phyloP scores from a whole-genome alignment of 1,140 invertebrate genomes.

The Lasioglossum baleicum region DNA sequence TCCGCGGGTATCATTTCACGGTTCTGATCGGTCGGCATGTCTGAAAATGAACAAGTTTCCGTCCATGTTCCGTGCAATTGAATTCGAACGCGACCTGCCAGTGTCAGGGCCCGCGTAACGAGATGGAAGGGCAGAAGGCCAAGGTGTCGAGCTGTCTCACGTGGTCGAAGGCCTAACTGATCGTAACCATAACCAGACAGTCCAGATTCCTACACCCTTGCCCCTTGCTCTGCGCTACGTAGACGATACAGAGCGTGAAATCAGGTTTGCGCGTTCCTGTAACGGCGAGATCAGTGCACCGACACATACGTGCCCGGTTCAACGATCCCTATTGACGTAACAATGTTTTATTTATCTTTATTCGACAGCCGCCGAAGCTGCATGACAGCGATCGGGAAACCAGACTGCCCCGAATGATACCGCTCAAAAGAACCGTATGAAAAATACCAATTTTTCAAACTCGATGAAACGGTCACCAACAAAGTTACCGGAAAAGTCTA shows the following conservation, averaged over 20 bases:
- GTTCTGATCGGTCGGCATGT: not conserved
- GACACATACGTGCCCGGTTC: constrained; percentile 58
- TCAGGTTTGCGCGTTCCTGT: constrained; percentile 67
- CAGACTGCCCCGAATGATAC: not conserved
- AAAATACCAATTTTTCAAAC: too few relatives aligned
- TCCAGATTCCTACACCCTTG: constrained; percentile 65
- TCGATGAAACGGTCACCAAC: too few relatives aligned
- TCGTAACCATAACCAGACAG: constrained; percentile 65
- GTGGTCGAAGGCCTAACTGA: constrained; percentile 59
- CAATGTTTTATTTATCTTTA: constrained; percentile 52
- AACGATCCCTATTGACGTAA: constrained; percentile 60
- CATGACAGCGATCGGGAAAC: not conserved
- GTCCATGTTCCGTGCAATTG: constrained; percentile 27
- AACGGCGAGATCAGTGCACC: constrained; percentile 65
- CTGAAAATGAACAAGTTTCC: not conserved
- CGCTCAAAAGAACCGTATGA: not conserved
- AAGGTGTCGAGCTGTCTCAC: constrained; percentile 62
- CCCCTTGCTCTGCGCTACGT: constrained; percentile 56
- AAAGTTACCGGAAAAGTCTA: too few relatives aligned
- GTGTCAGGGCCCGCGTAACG: constrained; percentile 43
- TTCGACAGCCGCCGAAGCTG: not conserved
- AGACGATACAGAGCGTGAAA: constrained; percentile 68
- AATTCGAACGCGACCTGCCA: constrained; percentile 42
- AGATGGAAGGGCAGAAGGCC: constrained; percentile 57
- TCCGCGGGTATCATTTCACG: not conserved